These are phyloP conservation scores for Lamellibrachia satsuma DNA, from an alignment of 2,888 invertebrate species.

Conservation along the genomic window DNA sequence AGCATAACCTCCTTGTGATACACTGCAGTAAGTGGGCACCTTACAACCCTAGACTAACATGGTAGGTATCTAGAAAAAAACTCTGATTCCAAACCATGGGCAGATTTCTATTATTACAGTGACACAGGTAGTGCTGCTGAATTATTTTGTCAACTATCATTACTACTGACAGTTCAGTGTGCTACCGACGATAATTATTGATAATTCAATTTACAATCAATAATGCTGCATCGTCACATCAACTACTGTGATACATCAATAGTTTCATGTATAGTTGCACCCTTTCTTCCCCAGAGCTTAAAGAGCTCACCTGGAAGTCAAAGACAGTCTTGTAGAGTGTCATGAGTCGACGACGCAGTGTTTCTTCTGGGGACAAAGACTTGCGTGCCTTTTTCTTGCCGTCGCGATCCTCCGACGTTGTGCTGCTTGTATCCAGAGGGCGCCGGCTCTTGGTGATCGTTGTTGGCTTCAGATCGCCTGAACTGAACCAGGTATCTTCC, in stretches of 20 bases:
- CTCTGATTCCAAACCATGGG: no score
- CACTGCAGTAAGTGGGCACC: no score
- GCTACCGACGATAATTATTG: no score
- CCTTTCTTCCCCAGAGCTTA: background rate
- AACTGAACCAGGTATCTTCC: background rate
- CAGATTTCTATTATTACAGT: background rate
- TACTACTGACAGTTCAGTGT: no score
- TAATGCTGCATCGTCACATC: no score
- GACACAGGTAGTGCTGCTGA: no score
- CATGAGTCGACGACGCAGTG: slow-evolving; percentile 76
- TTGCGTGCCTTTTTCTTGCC: slow-evolving; percentile 34
- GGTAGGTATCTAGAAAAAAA: no score
- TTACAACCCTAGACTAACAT: no score
- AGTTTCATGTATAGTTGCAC: background rate
- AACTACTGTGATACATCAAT: no score
- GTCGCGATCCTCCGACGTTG: slow-evolving; percentile 26
- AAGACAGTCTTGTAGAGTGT: slow-evolving; percentile 75
- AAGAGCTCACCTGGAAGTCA: slow-evolving; percentile 60
- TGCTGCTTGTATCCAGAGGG: slow-evolving; percentile 26
- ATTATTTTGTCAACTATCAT: no score
- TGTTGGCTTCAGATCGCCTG: background rate
- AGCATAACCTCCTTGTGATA: no score
- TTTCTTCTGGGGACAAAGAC: slow-evolving; percentile 49
- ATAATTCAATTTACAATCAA: no score
- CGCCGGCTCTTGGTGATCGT: slow-evolving; percentile 18